Conservation (phyloP, 2,888 invertebrate species). For the Apamea monoglypha region DNA sequence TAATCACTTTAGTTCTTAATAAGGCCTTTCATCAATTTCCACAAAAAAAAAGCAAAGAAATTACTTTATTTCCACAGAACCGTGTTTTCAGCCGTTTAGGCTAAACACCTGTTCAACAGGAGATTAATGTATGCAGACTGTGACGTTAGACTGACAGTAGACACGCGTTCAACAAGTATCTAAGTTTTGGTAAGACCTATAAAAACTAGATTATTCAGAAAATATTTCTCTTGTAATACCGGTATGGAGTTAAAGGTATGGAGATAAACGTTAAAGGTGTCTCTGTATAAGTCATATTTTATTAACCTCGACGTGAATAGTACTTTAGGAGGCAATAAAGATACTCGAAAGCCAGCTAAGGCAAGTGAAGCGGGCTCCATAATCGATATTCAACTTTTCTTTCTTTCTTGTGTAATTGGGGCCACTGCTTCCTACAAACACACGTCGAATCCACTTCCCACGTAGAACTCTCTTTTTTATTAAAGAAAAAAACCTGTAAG, state of each 20-base stretch:
- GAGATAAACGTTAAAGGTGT: not conserved
- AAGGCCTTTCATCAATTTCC: no score
- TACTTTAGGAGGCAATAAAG: conserved; percentile 41
- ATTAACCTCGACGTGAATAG: not conserved
- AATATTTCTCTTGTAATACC: not conserved
- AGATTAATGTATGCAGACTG: no score
- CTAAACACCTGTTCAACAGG: no score
- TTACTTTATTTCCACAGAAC: no score
- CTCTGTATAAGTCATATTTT: not conserved
- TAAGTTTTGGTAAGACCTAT: not conserved
- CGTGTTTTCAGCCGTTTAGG: no score
- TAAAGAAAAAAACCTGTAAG: not conserved
- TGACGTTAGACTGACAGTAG: no score
- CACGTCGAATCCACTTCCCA: conserved; percentile 41
- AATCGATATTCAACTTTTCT: conserved; percentile 56
- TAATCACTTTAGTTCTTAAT: not conserved
- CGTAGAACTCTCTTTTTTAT: conserved; percentile 47
- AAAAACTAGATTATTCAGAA: not conserved
- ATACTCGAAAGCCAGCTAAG: conserved; percentile 20
- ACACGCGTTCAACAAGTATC: no score
- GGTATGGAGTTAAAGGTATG: not conserved
- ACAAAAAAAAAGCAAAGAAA: not conserved
- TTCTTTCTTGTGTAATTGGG: conserved; percentile 46
- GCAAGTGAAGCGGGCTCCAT: conserved; percentile 45
- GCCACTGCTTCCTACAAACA: conserved; percentile 47